Evolutionary conservation across 2,113 vertebrate genomes (phyloP).

Genomic region (Micromys minutus): DNA sequence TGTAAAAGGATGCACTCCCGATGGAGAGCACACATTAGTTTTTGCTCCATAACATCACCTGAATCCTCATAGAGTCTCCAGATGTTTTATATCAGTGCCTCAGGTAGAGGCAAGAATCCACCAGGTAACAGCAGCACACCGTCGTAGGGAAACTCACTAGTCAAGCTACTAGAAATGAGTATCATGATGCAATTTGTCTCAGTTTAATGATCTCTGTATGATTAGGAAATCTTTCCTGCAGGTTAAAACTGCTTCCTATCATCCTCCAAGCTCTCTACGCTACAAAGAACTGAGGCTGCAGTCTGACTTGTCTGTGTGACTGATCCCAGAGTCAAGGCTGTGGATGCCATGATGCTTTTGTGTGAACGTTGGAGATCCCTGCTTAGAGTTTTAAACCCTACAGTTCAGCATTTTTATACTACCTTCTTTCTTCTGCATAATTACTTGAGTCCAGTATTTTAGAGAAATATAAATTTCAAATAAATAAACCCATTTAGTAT

Average conservation of each 20-base stretch:
- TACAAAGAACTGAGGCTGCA: background rate
- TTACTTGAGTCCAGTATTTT: background rate
- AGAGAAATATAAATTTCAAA: background rate
- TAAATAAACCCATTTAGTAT: background rate
- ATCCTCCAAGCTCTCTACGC: background rate
- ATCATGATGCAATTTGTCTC: background rate
- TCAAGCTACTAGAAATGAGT: background rate
- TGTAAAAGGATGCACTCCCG: background rate
- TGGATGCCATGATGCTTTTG: background rate
- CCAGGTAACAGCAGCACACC: background rate
- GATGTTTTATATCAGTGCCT: background rate
- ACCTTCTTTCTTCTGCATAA: background rate
- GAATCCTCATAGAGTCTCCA: background rate
- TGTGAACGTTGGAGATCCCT: background rate
- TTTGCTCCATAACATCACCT: background rate
- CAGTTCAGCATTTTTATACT: background rate
- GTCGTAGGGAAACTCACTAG: background rate
- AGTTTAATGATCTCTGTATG: background rate
- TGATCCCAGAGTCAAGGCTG: background rate
- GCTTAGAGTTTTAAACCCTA: background rate
- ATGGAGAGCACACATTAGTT: rapidly evolving
- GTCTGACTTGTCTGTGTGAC: too few relatives aligned
- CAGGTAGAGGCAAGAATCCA: background rate
- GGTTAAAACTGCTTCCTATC: background rate
- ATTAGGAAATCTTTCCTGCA: background rate